Evolutionary conservation across 2,797 vertebrate genomes (phyloP).

Genomic region (Gadopsis bispinosus): DNA sequence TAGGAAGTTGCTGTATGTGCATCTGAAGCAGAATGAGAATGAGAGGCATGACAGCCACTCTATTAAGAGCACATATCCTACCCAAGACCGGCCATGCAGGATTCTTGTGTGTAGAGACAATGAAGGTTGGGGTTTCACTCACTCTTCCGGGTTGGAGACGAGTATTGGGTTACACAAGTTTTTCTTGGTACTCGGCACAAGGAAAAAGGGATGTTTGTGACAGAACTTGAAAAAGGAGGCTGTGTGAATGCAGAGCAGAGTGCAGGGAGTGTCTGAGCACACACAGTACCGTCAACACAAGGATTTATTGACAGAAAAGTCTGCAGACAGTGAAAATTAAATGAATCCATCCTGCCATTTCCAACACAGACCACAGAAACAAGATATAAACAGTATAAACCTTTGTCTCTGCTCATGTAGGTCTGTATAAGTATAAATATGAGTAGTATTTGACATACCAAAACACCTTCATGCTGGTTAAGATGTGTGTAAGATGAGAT

Average conservation of each 20-base stretch:
- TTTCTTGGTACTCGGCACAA: conserved; percentile 30
- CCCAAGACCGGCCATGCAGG: conserved; percentile 60
- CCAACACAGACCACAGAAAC: neutral
- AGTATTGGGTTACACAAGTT: conserved; percentile 43
- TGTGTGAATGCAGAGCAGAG: neutral
- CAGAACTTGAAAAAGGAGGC: neutral
- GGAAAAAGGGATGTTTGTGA: conserved; percentile 2
- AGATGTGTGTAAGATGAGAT: neutral
- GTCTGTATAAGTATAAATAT: neutral
- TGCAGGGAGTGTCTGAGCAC: no score
- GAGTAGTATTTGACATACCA: neutral
- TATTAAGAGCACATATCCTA: conserved; percentile 26
- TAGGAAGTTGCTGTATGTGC: conserved; percentile 20
- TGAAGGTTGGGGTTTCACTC: conserved; percentile 35
- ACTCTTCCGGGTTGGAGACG: conserved; percentile 22
- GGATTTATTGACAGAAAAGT: neutral
- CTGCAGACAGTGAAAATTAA: neutral
- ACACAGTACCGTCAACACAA: neutral
- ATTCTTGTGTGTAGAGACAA: conserved; percentile 68
- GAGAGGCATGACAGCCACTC: conserved; percentile 55
- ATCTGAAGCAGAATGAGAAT: conserved; percentile 4
- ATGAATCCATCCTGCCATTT: neutral
- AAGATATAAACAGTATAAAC: neutral
- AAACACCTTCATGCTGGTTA: neutral
- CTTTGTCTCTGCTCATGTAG: neutral